Conservation (phyloP, 2,797 vertebrate species). For the Perodicticus potto region DNA sequence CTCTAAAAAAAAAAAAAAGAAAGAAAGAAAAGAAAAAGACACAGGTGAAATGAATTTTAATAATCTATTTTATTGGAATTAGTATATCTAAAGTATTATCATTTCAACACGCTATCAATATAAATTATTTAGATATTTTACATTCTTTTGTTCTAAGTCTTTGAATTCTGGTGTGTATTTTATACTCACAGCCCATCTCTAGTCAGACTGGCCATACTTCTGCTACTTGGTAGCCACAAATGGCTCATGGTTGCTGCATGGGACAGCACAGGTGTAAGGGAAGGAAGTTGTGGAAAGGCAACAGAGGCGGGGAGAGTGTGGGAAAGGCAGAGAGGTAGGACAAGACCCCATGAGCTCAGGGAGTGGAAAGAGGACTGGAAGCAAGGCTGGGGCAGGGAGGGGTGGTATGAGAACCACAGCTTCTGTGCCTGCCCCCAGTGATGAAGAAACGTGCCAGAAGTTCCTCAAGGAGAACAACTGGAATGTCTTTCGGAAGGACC, state of each 20-base stretch:
- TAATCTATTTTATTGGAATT: slow-evolving; percentile 40
- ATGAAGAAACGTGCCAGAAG: slow-evolving; percentile 80
- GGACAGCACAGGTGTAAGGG: not conserved
- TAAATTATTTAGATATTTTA: slow-evolving; percentile 16
- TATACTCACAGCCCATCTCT: not conserved
- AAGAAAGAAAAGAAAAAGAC: slow-evolving; percentile 54
- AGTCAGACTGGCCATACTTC: not conserved
- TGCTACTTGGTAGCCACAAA: not conserved
- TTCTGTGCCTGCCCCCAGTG: slow-evolving; percentile 65
- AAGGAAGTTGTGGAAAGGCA: not conserved
- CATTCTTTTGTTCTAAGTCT: slow-evolving; percentile 28
- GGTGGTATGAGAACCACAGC: not conserved
- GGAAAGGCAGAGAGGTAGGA: not conserved
- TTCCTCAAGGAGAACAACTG: slow-evolving; percentile 84
- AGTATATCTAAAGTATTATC: not conserved
- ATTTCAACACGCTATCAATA: not conserved
- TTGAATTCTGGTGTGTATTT: slow-evolving; percentile 43
- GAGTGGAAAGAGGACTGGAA: not conserved
- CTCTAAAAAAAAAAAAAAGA: slow-evolving; percentile 15
- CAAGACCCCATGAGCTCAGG: not conserved
- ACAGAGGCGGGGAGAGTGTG: not conserved
- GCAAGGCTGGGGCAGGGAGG: not conserved
- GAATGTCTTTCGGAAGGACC: slow-evolving; percentile 81
- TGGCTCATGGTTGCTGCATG: not conserved
- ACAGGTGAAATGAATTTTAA: slow-evolving; percentile 50